Conservation (phyloP, 1,140 invertebrate genomes). For the Sycophila sp. region DNA sequence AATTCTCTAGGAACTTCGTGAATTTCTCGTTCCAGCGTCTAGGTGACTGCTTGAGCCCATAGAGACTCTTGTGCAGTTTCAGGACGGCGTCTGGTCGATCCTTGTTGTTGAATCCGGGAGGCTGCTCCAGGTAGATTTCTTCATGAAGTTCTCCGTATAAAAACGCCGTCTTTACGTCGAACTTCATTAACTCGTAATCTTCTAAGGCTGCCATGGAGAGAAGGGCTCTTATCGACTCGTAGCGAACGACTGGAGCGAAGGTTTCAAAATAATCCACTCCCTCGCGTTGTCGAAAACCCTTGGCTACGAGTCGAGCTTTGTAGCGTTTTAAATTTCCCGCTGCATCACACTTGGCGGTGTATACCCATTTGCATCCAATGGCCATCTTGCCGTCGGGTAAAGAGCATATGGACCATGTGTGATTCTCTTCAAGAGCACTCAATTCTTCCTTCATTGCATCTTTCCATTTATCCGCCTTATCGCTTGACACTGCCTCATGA, state of each 20-base stretch:
- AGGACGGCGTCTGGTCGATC: neutral
- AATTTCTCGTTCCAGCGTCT: slow-evolving; percentile 47
- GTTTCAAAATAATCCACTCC: too few relatives aligned
- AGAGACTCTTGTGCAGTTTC: slow-evolving; percentile 12
- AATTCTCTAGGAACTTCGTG: slow-evolving; percentile 41
- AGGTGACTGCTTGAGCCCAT: slow-evolving; percentile 39
- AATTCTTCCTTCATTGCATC: slow-evolving; percentile 49
- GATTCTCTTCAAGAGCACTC: slow-evolving; percentile 41
- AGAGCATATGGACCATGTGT: slow-evolving; percentile 46
- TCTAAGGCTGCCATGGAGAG: slow-evolving; percentile 26
- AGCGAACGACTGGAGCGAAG: too few relatives aligned
- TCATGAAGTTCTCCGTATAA: slow-evolving; percentile 44
- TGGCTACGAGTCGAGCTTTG: slow-evolving; percentile 37
- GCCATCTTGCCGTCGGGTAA: slow-evolving; percentile 38
- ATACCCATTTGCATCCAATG: slow-evolving; percentile 51
- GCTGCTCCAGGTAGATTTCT: too few relatives aligned
- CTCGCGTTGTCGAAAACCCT: too few relatives aligned
- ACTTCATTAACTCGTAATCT: slow-evolving; percentile 31
- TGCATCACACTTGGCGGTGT: slow-evolving; percentile 45
- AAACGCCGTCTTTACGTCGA: slow-evolving; percentile 47
- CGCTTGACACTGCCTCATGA: slow-evolving; percentile 40
- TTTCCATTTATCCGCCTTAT: slow-evolving; percentile 43
- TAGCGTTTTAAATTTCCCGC: slow-evolving; percentile 22
- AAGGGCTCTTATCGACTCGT: too few relatives aligned
- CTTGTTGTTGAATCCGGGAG: slow-evolving; percentile 46